Base-by-base conservation (phyloP, 1,140 invertebrate species). In the Drosophila subobscura region DNA sequence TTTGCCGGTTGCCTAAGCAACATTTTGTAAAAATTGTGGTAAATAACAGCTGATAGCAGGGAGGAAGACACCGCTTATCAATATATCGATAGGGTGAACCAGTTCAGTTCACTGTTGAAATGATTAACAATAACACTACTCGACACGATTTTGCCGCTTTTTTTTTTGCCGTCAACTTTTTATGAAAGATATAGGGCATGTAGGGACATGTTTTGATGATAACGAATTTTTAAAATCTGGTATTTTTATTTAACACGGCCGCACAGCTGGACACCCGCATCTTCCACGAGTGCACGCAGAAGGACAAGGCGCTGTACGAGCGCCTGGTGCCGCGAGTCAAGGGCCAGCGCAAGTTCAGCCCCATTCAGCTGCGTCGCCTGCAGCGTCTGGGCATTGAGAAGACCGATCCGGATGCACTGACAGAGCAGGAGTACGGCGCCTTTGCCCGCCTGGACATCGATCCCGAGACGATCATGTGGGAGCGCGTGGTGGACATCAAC, bases 401-500 rank as follows among this genome's bases (percentile, higher is more conserved):
- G 92, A 97, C 94, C 0, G 95, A 99, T 92, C 97, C 98, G 0
- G 94, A 96, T 72, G 91, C 93, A 0, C 93, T 99, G 29, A 97
- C 95, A 1, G 89, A 92, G 5, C 96, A 98, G 57, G 98, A 99
- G 92, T 95, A 95, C 25, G 92, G 90, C 4, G 93, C 92, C 76
- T 99, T 99, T 92, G 95, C 95, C 0, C 93, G 98, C 64, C 93
- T 99, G 3, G 95, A 99, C 91, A 98, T 99, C 70, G 97, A 99
- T 93, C 94, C 96, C 2, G 91, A 94, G 0, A 97, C 97, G 14
- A 96, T 99, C 54, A 96, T 97, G 60, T 99, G 98, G 97, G 96
- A 97, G 58, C 95, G 99, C 94, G 98, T 99, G 40, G 92, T 99
- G 74, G 99, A 99, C 91, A 95, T 97, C 7, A 99, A 99, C 92